Evolutionary conservation across 2,113 vertebrate species (phyloP), one percentile per base, ranked within the genome.

Genomic region (Tyrannus savana): DNA sequence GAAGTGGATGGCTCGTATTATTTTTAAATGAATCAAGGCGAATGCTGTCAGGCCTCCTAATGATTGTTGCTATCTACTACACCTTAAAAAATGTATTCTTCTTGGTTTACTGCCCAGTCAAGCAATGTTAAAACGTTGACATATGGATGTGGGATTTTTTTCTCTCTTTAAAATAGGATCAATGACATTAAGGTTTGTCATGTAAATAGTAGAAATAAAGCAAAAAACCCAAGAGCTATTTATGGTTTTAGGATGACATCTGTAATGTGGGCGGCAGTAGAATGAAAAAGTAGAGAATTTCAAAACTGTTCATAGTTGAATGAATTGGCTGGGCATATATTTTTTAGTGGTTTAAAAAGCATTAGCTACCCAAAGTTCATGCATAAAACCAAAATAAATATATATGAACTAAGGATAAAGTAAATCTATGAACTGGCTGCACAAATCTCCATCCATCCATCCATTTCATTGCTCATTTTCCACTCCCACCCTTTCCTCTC

Each of bases 121-220:
- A 33, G 90, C 90, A 75, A 19, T n/a, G 39, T 67, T 59, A 74
- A 72, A 94, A 49, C 0, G 0, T 4, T 93, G 95, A 77, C 95
- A 94, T 85, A 91, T 64, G 95, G 83, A 14, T 95, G 95, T 96
- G 85, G 90, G 96, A 84, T 90, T 90, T 96, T 91, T 92, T 95
- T 60, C 56, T 55, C 39, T n/a, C 72, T 92, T 93, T 92, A 92
- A 96, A 96, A 92, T 67, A 93, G 58, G 69, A 94, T 78, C 95
- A 77, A 75, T 94, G 88, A 64, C 95, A 96, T 95, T 96, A 90
- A 94, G 42, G 56, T 87, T 90, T 89, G 58, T 87, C 93, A 75
- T 86, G 88, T 88, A 97, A 96, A 96, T 81, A 95, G 79, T 90
- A 55, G 84, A 95, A 94, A 93, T 87, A 93, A 89, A 91, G 76